Conservation (phyloP, 2,113 vertebrate species). For the Sinocyclocheilus grahami region DNA sequence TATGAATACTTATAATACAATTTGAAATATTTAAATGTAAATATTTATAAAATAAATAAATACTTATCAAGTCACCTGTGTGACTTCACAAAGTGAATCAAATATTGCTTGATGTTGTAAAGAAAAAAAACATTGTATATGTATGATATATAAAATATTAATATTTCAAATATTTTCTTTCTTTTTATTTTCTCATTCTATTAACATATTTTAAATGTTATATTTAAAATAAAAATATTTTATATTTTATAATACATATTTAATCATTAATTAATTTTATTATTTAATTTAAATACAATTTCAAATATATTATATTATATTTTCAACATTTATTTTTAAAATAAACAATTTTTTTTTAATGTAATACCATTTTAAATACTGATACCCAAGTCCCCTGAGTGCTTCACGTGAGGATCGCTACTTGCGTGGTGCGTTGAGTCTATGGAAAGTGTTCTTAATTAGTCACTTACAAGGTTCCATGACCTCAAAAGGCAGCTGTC, state of each 20-base stretch:
- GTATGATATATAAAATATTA: neutral
- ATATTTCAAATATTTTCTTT: too few relatives aligned
- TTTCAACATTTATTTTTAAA: neutral
- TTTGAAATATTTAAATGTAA: neutral
- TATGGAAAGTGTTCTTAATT: neutral
- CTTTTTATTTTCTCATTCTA: too few relatives aligned
- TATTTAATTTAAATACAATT: neutral
- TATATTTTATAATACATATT: too few relatives aligned
- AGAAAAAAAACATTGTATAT: too few relatives aligned
- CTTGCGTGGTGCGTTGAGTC: neutral
- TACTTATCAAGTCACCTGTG: too few relatives aligned
- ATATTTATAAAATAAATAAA: too few relatives aligned
- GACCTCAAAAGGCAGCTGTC: slow-evolving; percentile 26
- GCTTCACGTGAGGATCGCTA: neutral
- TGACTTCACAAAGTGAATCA: neutral
- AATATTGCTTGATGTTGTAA: neutral
- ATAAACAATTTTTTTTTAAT: neutral
- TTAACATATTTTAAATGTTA: neutral
- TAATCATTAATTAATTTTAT: neutral
- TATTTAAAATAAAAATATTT: neutral
- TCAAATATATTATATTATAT: neutral
- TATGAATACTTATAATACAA: neutral
- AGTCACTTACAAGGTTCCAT: slow-evolving; percentile 4
- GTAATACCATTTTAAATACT: neutral
- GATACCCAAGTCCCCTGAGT: neutral